Percentiles rank a stretch among this genome's conserved stretches.
Conservation (phyloP, 2,888 invertebrate genomes). For the Netelia virgata region DNA sequence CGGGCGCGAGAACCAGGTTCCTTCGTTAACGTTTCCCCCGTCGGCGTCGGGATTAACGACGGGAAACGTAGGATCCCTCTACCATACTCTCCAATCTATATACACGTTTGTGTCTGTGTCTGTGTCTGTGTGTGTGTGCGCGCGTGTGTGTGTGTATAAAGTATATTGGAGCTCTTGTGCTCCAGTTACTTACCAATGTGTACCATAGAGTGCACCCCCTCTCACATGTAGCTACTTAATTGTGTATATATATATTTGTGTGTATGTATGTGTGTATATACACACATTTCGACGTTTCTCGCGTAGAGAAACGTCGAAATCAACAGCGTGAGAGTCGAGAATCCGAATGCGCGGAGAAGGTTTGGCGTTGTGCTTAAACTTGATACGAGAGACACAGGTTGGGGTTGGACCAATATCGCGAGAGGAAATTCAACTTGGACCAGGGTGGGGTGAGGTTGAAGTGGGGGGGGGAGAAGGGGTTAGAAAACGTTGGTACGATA, state of each 20-base stretch:
- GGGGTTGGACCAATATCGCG: background rate
- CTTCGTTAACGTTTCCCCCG: conserved; percentile 69
- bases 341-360: conserved; percentile 23
- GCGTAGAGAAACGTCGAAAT: background rate
- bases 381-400: background rate
- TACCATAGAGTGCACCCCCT: background rate
- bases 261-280: background rate
- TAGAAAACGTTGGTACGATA: background rate
- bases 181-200: conserved; percentile 8
- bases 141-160: background rate
- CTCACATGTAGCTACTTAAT: background rate
- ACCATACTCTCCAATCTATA: background rate
- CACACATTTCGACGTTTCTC: background rate
- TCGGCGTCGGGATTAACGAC: conserved; percentile 67
- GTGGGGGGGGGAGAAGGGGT: background rate
- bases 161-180: conserved; percentile 18
- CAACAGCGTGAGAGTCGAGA: conserved; percentile 23
- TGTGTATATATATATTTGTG: background rate
- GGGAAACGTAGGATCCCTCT: conserved; percentile 59
- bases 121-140: background rate
- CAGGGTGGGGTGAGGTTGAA: background rate
- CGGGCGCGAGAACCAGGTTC: conserved; percentile 51
- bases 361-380: conserved; percentile 1
- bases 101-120: background rate
- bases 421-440: background rate